Evolutionary conservation across 2,888 invertebrate genomes (phyloP).

Genomic region (Asteroscopus sphinx): DNA sequence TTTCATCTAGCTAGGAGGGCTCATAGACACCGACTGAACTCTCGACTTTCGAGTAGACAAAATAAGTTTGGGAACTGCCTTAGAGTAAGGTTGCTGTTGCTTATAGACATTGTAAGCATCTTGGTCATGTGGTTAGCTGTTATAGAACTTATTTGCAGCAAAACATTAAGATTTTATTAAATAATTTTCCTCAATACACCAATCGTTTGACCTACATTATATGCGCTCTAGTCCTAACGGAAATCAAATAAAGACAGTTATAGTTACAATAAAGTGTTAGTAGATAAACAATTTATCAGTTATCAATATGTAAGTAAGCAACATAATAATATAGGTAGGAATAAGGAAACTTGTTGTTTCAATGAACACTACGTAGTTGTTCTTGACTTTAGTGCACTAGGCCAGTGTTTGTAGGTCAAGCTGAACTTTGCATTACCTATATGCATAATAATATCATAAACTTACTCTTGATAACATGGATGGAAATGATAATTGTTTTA

Average conservation of each 20-base stretch:
- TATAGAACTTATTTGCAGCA: too few species aligned
- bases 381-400: slow-evolving; percentile 46
- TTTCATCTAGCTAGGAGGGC: too few species aligned
- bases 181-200: too few species aligned
- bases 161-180: too few species aligned
- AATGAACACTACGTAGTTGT: slow-evolving; percentile 29
- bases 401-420: slow-evolving; percentile 43
- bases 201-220: too few species aligned
- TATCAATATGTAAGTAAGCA: slow-evolving; percentile 10
- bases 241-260: neutral
- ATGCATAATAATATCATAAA: slow-evolving; percentile 16
- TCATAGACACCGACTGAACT: too few species aligned
- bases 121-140: too few species aligned
- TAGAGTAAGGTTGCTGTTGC: too few species aligned
- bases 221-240: neutral
- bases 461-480: slow-evolving; percentile 19
- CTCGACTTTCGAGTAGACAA: too few species aligned
- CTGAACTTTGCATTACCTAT: slow-evolving; percentile 13
- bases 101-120: too few species aligned
- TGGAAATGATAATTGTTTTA: neutral
- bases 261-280: slow-evolving; percentile 1
- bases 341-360: slow-evolving; percentile 21
- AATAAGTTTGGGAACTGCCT: too few species aligned
- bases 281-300: slow-evolving; percentile 4
- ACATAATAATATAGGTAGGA: slow-evolving; percentile 12